Conservation (phyloP, 2,797 vertebrate genomes). For the Rhinatrema bivittatum region DNA sequence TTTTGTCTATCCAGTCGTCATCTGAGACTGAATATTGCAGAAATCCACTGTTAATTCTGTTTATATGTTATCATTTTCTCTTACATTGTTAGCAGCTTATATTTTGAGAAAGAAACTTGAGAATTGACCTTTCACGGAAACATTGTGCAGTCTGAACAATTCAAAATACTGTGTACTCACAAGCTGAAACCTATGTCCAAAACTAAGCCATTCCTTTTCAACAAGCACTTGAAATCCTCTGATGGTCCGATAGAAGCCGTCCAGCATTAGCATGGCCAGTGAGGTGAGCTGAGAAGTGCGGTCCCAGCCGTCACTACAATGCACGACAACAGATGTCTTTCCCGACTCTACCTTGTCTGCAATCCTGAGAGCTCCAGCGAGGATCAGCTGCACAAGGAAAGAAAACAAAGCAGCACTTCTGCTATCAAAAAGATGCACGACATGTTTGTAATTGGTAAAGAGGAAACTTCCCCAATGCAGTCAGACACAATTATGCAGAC, state of each 20-base stretch:
- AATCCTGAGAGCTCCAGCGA: conserved; percentile 87
- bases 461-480: too few relatives aligned
- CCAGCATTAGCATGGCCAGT: conserved; percentile 89
- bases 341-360: conserved; percentile 94
- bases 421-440: too few relatives aligned
- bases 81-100: too few relatives aligned
- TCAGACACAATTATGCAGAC: too few relatives aligned
- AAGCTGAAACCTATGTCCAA: conserved; percentile 90
- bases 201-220: conserved; percentile 96
- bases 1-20: too few relatives aligned
- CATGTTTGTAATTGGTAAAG: not conserved
- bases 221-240: conserved; percentile 85
- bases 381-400: conserved; percentile 79
- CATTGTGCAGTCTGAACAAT: too few relatives aligned
- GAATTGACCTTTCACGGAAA: too few relatives aligned
- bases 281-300: conserved; percentile 89
- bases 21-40: too few relatives aligned
- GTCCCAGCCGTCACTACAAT: conserved; percentile 97
- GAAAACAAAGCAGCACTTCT: conserved; percentile 3
- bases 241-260: conserved; percentile 82
- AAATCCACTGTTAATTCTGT: too few relatives aligned
- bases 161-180: too few relatives aligned
- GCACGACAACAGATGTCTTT: conserved; percentile 90
- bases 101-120: too few relatives aligned
- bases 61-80: too few relatives aligned